Percentiles rank a stretch among this genome's conserved stretches.
These are phyloP conservation scores for Melanostoma scalare DNA, from an alignment of 2,888 invertebrate species.

Conservation along the genomic window DNA sequence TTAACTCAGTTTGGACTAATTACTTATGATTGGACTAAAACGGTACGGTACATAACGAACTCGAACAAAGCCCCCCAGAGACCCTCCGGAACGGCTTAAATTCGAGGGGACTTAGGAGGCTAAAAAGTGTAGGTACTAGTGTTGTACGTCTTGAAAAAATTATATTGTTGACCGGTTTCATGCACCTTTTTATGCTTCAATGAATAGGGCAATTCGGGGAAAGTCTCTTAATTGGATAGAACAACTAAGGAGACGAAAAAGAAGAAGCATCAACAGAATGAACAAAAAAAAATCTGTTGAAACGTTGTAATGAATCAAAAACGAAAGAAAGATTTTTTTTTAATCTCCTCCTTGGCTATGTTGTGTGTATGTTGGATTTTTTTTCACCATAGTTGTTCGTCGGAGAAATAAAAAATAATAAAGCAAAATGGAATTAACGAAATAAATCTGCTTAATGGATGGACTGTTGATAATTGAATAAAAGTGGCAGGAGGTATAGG, in stretches of 20 bases:
- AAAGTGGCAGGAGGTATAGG: conserved; percentile 23
- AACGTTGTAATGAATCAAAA: not conserved
- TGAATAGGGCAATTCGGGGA: conserved; percentile 67
- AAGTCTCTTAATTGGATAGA: conserved; percentile 72
- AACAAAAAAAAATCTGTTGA: conserved; percentile 5
- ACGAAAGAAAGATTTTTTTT: not conserved
- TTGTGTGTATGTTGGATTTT: not conserved
- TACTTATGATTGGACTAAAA: conserved; percentile 71
- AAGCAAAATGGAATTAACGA: conserved; percentile 65
- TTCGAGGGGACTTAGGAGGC: not conserved
- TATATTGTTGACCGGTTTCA: conserved; percentile 52
- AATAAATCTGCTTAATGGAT: conserved; percentile 71
- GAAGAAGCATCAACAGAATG: conserved; percentile 19
- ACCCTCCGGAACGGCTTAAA: conserved; percentile 27
- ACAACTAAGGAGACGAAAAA: conserved; percentile 48
- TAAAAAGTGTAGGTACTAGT: too few species aligned
- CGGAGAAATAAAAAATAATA: conserved; percentile 17
- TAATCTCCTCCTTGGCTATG: not conserved
- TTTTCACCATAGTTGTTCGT: conserved; percentile 41
- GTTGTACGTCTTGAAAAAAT: not conserved
- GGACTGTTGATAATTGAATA: conserved; percentile 70
- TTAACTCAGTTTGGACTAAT: conserved; percentile 67
- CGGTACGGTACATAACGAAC: conserved; percentile 60
- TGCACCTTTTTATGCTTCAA: conserved; percentile 71
- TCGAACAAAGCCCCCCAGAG: not conserved